Evolutionary conservation across 2,113 vertebrate genomes (phyloP).

Genomic region (Garra rufa): DNA sequence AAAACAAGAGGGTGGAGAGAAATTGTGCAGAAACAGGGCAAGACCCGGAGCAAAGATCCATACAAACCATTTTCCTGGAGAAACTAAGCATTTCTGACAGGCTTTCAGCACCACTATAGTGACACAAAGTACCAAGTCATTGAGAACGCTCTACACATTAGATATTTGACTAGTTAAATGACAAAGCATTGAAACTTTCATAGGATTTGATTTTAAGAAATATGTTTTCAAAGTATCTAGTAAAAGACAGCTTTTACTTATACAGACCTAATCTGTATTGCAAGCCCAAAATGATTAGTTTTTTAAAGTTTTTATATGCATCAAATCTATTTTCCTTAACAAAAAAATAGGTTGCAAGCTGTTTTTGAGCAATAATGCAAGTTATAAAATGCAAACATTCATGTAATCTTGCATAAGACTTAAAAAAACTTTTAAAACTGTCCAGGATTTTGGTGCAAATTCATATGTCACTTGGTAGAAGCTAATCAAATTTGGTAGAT

Average conservation of each 20-base stretch:
- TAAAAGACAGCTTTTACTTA: background rate
- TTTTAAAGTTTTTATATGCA: too few relatives aligned
- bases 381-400: background rate
- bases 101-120: slow-evolving; percentile 77
- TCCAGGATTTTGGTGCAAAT: background rate
- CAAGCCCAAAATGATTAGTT: background rate
- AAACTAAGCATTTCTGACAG: slow-evolving; percentile 96
- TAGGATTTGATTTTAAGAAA: background rate
- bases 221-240: slow-evolving; percentile 8
- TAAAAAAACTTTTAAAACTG: too few relatives aligned
- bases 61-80: slow-evolving; percentile 92
- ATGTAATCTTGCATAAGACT: too few relatives aligned
- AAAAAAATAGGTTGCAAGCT: background rate
- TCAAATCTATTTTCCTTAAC: background rate
- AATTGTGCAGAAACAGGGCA: slow-evolving; percentile 89
- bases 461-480: background rate
- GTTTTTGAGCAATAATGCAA: background rate
- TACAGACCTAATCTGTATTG: background rate
- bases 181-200: slow-evolving; percentile 23
- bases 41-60: slow-evolving; percentile 88
- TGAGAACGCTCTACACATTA: slow-evolving; percentile 62
- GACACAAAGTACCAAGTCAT: slow-evolving; percentile 77
- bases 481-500: background rate
- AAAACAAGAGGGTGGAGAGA: slow-evolving; percentile 81
- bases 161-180: slow-evolving; percentile 41